Evolutionary conservation across 2,797 vertebrate species (phyloP), one percentile per base, ranked within the genome.

Genomic region (Chaetodon trifasciatus): DNA sequence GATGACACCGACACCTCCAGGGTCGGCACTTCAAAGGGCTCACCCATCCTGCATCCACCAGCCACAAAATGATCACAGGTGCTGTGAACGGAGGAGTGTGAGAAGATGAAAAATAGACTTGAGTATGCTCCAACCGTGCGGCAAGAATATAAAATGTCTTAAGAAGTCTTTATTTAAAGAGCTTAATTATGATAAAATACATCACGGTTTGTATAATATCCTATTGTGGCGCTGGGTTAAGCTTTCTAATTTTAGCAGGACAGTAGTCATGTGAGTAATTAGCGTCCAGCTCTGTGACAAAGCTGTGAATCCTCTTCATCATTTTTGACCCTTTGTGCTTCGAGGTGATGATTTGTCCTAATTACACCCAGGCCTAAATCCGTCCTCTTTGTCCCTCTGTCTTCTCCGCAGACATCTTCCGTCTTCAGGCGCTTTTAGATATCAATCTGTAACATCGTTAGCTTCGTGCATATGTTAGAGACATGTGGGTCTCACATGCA

Each of bases 1-100:
- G 40, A 52, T 56, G 70, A 71, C 56, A 65, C 62, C 0, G 49
- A 67, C 70, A 68, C 74, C 47, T 77, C 49, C 44, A 66, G 72
- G 75, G 44, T 70, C 10, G 6, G 4, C 28, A 16, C 68, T 74
- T 68, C 58, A 71, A 63, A 66, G 71, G 24, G 21, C 24, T 74
- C 60, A 5, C 10, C 15, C 6, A 4, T 5, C 40, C 65, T 39
- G 55, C 46, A 56, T 63, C 49, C 56, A 44, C 9, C 46, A 60
- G 16, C 28, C 46, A 52, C 37, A 58, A 52, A 74, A 28, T 17
- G 10, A 66, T 61, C 46, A 55, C 37, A 63, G 68, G 23, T 6
- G 56, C 46, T 71, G 42, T 74, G 37, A 66, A 62, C 50, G 7
- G 35, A 50, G 8, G 19, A 60, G 42, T 16, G 8, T 56, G 28